Evolutionary conservation across 2,797 vertebrate genomes (phyloP).

Genomic region (Leptodactylus fallax): DNA sequence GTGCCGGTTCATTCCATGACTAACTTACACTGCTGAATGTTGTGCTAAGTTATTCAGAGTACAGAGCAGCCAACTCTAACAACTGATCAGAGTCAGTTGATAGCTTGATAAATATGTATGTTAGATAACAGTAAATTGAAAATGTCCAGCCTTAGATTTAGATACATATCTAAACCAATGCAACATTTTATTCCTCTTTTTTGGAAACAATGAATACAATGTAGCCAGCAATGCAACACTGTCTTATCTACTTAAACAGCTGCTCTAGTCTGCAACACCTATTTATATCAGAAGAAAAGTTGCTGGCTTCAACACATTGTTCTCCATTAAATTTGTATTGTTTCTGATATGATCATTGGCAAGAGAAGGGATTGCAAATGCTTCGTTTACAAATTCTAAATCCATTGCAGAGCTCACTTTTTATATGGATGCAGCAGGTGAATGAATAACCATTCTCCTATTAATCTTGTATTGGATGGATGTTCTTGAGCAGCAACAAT

Average conservation of each 20-base stretch:
- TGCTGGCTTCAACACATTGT: slow-evolving; percentile 23
- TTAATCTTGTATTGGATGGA: not conserved
- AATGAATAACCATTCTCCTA: not conserved
- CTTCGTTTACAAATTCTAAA: slow-evolving; percentile 10
- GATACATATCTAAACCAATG: slow-evolving; percentile 43
- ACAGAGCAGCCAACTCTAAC: slow-evolving; percentile 11
- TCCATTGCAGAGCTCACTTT: not conserved
- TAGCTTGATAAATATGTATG: slow-evolving; percentile 55
- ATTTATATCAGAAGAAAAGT: slow-evolving; percentile 39
- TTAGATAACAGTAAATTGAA: slow-evolving; percentile 50
- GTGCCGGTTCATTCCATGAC: not conserved
- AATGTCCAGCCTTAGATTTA: slow-evolving; percentile 38
- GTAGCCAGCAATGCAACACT: slow-evolving; percentile 36
- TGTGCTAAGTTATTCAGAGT: not conserved
- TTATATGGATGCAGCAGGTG: not conserved
- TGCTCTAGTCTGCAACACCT: slow-evolving; percentile 16
- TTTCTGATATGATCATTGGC: slow-evolving; percentile 43
- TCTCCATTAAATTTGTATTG: slow-evolving; percentile 46
- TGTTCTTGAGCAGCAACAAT: no score
- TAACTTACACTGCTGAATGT: not conserved
- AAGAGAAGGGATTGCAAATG: not conserved
- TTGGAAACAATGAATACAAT: slow-evolving; percentile 37
- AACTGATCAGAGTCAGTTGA: not conserved
- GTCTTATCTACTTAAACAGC: slow-evolving; percentile 60
- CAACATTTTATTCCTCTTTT: slow-evolving; percentile 33